Conservation (phyloP, 2,888 invertebrate species). For the Cremastobaeus sp. region DNA sequence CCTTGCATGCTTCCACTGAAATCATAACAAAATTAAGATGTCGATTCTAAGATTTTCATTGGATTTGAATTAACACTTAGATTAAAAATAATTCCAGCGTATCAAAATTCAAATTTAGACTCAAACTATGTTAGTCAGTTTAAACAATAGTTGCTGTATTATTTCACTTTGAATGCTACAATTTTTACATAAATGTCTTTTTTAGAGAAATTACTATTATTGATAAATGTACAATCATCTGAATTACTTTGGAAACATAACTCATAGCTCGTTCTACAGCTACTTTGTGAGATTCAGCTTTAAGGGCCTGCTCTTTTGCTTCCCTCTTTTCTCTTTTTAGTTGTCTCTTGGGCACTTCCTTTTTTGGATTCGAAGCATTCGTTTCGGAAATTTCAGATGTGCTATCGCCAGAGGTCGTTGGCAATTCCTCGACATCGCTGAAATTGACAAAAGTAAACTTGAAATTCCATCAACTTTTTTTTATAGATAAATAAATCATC, state of each 20-base stretch:
- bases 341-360: constrained; percentile 13
- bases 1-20: constrained; percentile 85
- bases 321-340: constrained; percentile 9
- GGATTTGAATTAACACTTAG: too few species aligned
- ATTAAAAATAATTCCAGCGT: too few species aligned
- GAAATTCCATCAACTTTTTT: too few species aligned
- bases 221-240: constrained; percentile 4
- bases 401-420: too few species aligned
- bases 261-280: constrained; percentile 82
- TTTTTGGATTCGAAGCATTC: too few species aligned
- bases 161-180: background rate
- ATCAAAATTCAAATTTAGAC: too few species aligned
- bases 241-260: constrained; percentile 80
- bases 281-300: constrained; percentile 79
- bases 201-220: background rate
- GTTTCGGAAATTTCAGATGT: background rate
- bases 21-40: constrained; percentile 16
- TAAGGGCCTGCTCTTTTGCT: background rate
- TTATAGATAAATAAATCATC: too few species aligned
- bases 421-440: too few species aligned
- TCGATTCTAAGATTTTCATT: too few species aligned
- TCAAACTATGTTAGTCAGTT: too few species aligned
- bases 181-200: background rate
- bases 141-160: background rate
- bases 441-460: too few species aligned